A percentile compares a stretch with the other conserved stretches of the same genome.
phyloP scores from a whole-genome alignment of 2,113 vertebrate species.

The Sialia sialis region DNA sequence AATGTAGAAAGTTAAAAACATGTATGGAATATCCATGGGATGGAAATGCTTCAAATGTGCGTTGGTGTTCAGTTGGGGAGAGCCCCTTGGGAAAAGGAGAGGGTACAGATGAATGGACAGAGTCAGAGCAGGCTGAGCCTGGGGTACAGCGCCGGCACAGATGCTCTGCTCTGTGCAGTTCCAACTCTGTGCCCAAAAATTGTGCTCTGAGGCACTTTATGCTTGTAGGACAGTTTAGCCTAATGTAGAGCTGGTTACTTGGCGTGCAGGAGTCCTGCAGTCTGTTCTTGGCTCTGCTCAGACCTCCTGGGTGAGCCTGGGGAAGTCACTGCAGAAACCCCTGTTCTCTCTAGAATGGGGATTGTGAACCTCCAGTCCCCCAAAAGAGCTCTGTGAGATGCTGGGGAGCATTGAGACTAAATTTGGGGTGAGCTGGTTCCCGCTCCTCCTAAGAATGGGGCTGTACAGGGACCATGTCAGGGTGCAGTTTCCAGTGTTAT shows the following conservation, averaged over 20 bases:
- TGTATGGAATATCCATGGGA: background rate
- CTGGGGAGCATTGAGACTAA: background rate
- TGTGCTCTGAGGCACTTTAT: conserved; percentile 34
- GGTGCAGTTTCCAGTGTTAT: background rate
- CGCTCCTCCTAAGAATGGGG: background rate
- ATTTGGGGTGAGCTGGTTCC: background rate
- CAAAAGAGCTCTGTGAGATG: background rate
- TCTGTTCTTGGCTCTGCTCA: conserved; percentile 19
- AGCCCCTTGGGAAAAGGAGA: background rate
- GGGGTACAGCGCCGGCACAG: background rate
- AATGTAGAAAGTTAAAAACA: background rate
- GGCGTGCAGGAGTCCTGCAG: background rate
- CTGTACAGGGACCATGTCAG: fast-evolving
- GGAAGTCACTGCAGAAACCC: background rate
- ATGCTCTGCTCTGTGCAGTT: conserved; percentile 47
- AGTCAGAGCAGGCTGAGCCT: background rate
- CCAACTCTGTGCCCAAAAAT: background rate
- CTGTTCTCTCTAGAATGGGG: background rate
- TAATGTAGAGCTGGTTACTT: conserved; percentile 19
- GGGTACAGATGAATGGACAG: background rate
- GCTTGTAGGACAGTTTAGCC: conserved; percentile 55
- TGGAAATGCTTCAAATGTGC: background rate
- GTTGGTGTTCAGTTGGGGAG: background rate
- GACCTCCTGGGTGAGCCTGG: background rate
- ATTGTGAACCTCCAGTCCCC: background rate